phyloP scores from a whole-genome alignment of 2,797 vertebrate species.

The Acipenser oxyrinchus region DNA sequence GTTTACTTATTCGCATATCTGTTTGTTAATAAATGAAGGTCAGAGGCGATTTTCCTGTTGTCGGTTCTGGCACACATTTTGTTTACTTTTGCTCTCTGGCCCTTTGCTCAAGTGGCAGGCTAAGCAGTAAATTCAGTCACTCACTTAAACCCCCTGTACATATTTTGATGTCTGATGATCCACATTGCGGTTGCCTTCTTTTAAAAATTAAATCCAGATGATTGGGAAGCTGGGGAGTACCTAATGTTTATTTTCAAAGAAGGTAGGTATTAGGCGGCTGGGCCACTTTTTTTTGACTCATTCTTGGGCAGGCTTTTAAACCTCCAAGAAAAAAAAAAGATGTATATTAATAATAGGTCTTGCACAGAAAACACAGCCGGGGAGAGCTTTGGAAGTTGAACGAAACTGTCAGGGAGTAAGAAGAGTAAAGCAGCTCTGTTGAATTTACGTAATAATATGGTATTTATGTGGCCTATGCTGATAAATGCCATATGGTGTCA shows the following conservation, averaged over 20 bases:
- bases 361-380: conserved; percentile 4
- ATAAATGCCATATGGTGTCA: conserved; percentile 46
- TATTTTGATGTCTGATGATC: too few relatives aligned
- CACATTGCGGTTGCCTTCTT: too few relatives aligned
- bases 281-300: conserved; percentile 13
- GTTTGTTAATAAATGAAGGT: too few relatives aligned
- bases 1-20: too few relatives aligned
- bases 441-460: conserved; percentile 58
- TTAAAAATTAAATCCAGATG: conserved; percentile 58
- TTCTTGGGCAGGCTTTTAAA: conserved; percentile 27
- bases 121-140: too few relatives aligned
- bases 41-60: too few relatives aligned
- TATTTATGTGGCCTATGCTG: conserved; percentile 41
- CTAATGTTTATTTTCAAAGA: too few relatives aligned
- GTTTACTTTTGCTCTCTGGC: too few relatives aligned
- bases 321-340: conserved; percentile 18
- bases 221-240: conserved; percentile 40
- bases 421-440: conserved; percentile 33
- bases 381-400: conserved; percentile 27
- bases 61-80: too few relatives aligned
- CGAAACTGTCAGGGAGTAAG: conserved; percentile 12
- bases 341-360: conserved; percentile 24
- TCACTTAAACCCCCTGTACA: too few relatives aligned
- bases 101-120: too few relatives aligned
- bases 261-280: conserved; percentile 24